Percentiles rank a stretch among this genome's conserved stretches.
Evolutionary conservation across 1,140 invertebrate genomes (phyloP).

Genomic region (Asbolus verrucosus): DNA sequence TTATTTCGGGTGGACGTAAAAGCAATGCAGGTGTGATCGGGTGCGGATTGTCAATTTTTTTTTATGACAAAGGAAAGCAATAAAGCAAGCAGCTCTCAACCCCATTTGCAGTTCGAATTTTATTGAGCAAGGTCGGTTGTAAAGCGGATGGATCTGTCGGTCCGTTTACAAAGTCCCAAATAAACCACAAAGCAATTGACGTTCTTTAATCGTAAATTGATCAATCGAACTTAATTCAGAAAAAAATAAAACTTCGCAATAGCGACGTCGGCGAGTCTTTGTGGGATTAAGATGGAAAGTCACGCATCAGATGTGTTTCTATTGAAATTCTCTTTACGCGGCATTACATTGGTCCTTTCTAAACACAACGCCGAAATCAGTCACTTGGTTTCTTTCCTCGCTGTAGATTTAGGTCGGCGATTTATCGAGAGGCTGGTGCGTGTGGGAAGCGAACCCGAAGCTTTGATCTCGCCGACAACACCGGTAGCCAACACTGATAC

Average conservation of each 20-base stretch:
- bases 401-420: constrained; percentile 43
- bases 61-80: too few relatives aligned
- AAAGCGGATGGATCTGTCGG: too few relatives aligned
- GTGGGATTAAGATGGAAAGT: constrained; percentile 51
- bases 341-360: constrained; percentile 45
- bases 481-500: constrained; percentile 41
- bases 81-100: too few relatives aligned
- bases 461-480: constrained; percentile 50
- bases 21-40: too few relatives aligned
- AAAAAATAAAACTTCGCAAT: constrained; percentile 51
- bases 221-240: constrained; percentile 48
- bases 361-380: constrained; percentile 45
- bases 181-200: constrained; percentile 50
- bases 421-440: constrained; percentile 45
- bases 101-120: too few relatives aligned
- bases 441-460: constrained; percentile 45
- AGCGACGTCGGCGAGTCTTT: constrained; percentile 48
- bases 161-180: constrained; percentile 27
- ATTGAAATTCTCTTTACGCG: constrained; percentile 46
- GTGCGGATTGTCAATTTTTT: too few relatives aligned
- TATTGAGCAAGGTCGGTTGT: too few relatives aligned
- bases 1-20: too few relatives aligned
- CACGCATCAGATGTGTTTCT: constrained; percentile 51
- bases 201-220: constrained; percentile 51
- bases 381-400: constrained; percentile 45